phyloP scores from a whole-genome alignment of 1,140 invertebrate species.

The Tribolium castaneum region DNA sequence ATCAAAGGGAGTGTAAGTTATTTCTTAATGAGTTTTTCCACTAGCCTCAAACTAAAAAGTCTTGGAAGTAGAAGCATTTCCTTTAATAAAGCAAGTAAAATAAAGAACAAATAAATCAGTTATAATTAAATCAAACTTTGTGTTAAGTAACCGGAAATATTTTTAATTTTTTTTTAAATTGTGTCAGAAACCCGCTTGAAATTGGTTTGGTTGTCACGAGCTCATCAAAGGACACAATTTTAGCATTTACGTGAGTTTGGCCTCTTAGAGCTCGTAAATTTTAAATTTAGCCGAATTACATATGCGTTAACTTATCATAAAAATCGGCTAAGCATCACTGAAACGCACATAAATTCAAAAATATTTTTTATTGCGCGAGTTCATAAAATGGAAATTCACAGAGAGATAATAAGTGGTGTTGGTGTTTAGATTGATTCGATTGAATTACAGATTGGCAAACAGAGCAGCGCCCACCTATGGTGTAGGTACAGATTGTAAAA shows the following conservation, averaged over 20 bases:
- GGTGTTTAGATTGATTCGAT: background rate
- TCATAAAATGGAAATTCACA: background rate
- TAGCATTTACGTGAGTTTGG: too few species aligned
- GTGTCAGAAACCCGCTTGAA: background rate
- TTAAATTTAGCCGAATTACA: background rate
- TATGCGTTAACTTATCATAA: background rate
- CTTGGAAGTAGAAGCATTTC: too few species aligned
- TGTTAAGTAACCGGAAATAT: too few species aligned
- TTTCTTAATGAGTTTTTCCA: too few species aligned
- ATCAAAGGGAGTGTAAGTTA: too few species aligned
- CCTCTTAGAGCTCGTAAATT: background rate
- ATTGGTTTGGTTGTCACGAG: background rate
- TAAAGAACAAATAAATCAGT: too few species aligned
- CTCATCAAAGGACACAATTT: too few species aligned
- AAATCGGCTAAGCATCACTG: background rate
- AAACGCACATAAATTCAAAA: background rate
- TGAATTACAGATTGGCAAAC: background rate
- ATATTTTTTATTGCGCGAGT: background rate
- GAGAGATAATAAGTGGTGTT: background rate
- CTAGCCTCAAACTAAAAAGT: too few species aligned
- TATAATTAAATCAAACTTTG: too few species aligned
- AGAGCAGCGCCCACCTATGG: background rate
- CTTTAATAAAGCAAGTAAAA: too few species aligned
- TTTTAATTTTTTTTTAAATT: too few species aligned
- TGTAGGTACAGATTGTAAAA: background rate